These are phyloP conservation scores for Alfaro cultratus DNA, from an alignment of 2,797 vertebrate genomes.

Conservation along the genomic window DNA sequence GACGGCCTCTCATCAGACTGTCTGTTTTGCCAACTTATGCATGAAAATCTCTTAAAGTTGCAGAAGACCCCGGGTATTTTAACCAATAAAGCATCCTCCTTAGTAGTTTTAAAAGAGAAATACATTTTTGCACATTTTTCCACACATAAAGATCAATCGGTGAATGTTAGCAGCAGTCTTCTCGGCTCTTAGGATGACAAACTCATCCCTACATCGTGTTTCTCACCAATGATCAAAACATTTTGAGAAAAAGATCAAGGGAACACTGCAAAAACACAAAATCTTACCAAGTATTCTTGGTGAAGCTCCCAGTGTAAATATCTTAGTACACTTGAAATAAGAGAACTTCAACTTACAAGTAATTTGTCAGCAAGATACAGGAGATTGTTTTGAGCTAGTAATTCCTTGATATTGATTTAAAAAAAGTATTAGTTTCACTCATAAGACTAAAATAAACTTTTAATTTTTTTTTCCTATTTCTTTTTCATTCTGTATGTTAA, in stretches of 20 bases:
- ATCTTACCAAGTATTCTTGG: too few species aligned
- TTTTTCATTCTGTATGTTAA: too few species aligned
- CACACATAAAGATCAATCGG: background rate
- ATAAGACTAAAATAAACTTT: too few species aligned
- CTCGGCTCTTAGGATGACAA: background rate
- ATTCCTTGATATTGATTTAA: too few species aligned
- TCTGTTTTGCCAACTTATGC: background rate
- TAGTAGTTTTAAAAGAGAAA: background rate
- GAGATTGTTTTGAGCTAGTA: too few species aligned
- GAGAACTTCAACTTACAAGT: too few species aligned
- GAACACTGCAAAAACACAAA: background rate
- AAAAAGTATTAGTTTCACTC: too few species aligned
- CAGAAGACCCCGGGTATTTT: background rate
- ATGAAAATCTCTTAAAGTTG: background rate
- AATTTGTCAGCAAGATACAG: too few species aligned
- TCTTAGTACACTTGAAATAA: too few species aligned
- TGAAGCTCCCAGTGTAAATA: too few species aligned
- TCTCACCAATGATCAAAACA: background rate
- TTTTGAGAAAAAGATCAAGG: background rate
- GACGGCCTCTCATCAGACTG: background rate
- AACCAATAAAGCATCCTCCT: background rate
- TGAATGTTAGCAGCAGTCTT: background rate
- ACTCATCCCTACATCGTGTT: background rate
- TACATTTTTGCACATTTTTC: background rate
- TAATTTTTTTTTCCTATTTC: too few species aligned